phyloP scores from a whole-genome alignment of 2,888 invertebrate genomes.

The Acronicta aceris region DNA sequence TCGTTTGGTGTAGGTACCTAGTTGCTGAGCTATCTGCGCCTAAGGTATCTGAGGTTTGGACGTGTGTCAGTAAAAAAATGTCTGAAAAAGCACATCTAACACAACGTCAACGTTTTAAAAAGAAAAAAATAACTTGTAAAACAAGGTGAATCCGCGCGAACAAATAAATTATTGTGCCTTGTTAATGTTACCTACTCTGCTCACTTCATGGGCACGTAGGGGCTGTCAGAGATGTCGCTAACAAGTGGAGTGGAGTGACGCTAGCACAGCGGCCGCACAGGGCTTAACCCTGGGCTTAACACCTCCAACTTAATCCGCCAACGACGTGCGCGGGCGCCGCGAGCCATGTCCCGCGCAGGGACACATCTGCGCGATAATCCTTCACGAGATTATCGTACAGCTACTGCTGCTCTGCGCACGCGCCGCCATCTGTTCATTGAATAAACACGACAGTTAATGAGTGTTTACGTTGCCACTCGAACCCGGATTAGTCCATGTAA shows the following conservation, averaged over 20 bases:
- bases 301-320: conserved; percentile 37
- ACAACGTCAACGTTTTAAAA: no score
- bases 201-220: conserved; percentile 18
- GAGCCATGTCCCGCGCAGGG: background rate
- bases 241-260: conserved; percentile 3
- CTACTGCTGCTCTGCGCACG: conserved; percentile 9
- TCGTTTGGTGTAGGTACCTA: no score
- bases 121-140: no score
- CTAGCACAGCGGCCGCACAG: background rate
- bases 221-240: conserved; percentile 17
- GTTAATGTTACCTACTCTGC: background rate
- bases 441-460: conserved; percentile 42
- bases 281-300: conserved; percentile 48
- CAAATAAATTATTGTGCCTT: background rate
- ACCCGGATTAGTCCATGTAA: conserved; percentile 47
- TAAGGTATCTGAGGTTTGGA: no score
- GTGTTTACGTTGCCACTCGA: conserved; percentile 49
- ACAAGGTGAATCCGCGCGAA: no score
- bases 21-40: no score
- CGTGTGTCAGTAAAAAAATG: no score
- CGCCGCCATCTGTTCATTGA: conserved; percentile 30
- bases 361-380: conserved; percentile 40
- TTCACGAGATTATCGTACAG: conserved; percentile 12
- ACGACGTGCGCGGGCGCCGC: background rate
- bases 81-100: no score